A percentile compares a stretch with the other conserved stretches of the same genome.
Evolutionary conservation across 37 sponge, comb jelly and placozoan species (phyloP).

Genomic region (Oopsacas minuta): DNA sequence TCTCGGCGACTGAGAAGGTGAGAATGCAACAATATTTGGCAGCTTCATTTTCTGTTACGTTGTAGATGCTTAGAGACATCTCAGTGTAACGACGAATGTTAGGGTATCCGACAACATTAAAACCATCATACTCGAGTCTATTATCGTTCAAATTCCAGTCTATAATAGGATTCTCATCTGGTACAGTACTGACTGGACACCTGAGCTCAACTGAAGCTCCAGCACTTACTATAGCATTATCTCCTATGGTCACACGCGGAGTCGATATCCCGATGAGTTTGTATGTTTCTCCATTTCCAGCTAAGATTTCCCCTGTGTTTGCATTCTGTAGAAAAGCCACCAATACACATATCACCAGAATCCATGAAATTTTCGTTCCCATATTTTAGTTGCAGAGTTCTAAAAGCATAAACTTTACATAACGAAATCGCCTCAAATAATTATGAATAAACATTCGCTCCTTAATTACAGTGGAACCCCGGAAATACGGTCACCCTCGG

Average conservation of each 20-base stretch:
- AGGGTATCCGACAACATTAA: not conserved
- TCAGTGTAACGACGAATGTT: slow-evolving; percentile 15
- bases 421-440: too few relatives aligned
- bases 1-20: not conserved
- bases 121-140: not conserved
- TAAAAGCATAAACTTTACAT: not conserved
- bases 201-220: not conserved
- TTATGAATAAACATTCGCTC: too few relatives aligned
- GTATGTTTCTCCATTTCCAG: not conserved
- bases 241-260: not conserved
- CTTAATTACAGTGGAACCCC: too few relatives aligned
- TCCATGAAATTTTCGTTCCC: not conserved
- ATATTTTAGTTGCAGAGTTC: not conserved
- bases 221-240: not conserved
- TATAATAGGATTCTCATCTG: not conserved
- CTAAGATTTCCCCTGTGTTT: not conserved
- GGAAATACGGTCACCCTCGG: too few relatives aligned
- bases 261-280: not conserved
- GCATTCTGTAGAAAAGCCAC: not conserved
- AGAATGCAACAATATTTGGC: not conserved
- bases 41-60: not conserved
- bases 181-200: not conserved
- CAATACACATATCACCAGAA: not conserved
- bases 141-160: not conserved
- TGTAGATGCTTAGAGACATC: not conserved